Evolutionary conservation across 2,113 vertebrate genomes (phyloP).

Genomic region (Gobio gobio): DNA sequence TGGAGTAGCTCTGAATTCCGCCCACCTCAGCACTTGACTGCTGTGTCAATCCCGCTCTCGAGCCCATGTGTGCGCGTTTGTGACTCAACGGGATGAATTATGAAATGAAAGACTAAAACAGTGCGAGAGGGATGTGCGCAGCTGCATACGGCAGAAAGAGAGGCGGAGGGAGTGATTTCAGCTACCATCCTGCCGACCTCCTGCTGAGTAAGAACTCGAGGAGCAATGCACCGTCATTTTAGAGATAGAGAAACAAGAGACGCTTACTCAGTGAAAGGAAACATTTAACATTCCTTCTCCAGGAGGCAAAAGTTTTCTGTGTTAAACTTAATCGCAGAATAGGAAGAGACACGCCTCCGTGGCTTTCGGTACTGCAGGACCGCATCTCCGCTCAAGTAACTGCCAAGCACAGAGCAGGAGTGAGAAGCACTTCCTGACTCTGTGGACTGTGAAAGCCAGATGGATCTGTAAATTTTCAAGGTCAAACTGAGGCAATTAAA

Average conservation of each 20-base stretch:
- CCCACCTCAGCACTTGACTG: slow-evolving; percentile 49
- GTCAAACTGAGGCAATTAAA: slow-evolving; percentile 39
- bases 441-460: slow-evolving; percentile 18
- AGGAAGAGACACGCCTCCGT: slow-evolving; percentile 14
- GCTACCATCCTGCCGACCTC: slow-evolving; percentile 34
- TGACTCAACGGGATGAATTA: slow-evolving; percentile 57
- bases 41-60: background rate
- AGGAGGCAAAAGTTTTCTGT: slow-evolving; percentile 28
- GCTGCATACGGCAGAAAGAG: slow-evolving; percentile 40
- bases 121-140: slow-evolving; percentile 35
- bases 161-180: slow-evolving; percentile 40
- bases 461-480: slow-evolving; percentile 49
- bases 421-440: slow-evolving; percentile 7
- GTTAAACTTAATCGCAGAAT: slow-evolving; percentile 43
- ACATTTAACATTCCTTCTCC: slow-evolving; percentile 38
- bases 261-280: slow-evolving; percentile 30
- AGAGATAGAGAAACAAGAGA: slow-evolving; percentile 17
- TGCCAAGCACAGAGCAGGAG: slow-evolving; percentile 10
- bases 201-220: slow-evolving; percentile 37
- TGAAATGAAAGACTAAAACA: slow-evolving; percentile 50
- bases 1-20: slow-evolving; percentile 48
- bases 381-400: background rate
- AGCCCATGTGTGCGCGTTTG: background rate
- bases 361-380: background rate
- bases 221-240: slow-evolving; percentile 19